Base-by-base conservation (phyloP, 1,140 invertebrate species). In the Gonioctena quinquepunctata region DNA sequence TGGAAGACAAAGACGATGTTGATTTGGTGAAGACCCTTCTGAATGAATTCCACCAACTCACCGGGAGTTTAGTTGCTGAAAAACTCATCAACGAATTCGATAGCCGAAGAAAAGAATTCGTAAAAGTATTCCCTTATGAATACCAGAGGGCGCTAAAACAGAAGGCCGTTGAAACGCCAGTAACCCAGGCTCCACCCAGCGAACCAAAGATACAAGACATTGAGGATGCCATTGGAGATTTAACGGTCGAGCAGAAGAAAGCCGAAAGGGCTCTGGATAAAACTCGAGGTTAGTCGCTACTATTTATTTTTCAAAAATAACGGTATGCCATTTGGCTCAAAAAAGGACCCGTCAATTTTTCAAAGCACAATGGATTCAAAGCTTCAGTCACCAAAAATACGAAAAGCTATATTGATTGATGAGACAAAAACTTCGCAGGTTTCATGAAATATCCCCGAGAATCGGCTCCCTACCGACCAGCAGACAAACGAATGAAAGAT, bases 111-210 rank as follows among this genome's bases (percentile, higher is more conserved):
- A 88, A 89, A 25, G 88, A 92, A 79, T 98, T 99, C 83, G 88
- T 98, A 48, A 99, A 99, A 87, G 96, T 99, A 62, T 99, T 99
- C 87, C 98, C 98, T 0, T 94, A 94, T 77, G 98, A 99, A 79
- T 99, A 98, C 84, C 96, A 98, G 79, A 87, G 94, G 73, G 97
- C 93, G 4, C 83, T 99, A 3, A 89, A 92, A 74, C 91, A 94
- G 79, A 77, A 93, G 76, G 89, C 89, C 33, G 86, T 90, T 64
- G 88, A 91, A 73, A 75, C 85, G 42, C 80, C 80, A 22, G 70
- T 79, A 42, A 18, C 61, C 25, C 64, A 66, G 49, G 33, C 83
- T 6, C 82, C 83, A 33, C 83, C 86, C 42, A 19, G 72, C 3
- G 85, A 88, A 69, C 84, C 85, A 1, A 83, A 84, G 61, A 85